A percentile compares a stretch with the other conserved stretches of the same genome.
Conservation (phyloP, 2,113 vertebrate genomes). For the Meles meles region DNA sequence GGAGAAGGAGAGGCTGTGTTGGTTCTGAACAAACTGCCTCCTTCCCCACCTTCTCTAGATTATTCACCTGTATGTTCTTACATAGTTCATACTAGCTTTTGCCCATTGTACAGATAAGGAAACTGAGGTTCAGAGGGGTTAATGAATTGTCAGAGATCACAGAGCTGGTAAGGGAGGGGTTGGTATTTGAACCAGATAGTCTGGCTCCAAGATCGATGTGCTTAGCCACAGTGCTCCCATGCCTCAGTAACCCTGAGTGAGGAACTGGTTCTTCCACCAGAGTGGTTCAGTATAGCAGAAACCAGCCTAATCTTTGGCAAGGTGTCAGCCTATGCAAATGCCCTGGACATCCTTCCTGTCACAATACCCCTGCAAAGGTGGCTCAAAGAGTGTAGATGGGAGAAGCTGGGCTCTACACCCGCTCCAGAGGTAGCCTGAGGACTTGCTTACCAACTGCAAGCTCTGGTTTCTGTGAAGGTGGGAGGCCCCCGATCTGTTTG, state of each 20-base stretch:
- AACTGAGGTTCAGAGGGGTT: neutral
- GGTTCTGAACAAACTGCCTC: neutral
- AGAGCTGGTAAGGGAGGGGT: neutral
- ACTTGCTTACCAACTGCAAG: neutral
- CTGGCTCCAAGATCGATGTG: neutral
- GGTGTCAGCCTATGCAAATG: rapidly evolving
- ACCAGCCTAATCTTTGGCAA: neutral
- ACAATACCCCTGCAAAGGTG: neutral
- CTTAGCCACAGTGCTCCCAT: neutral
- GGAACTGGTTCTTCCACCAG: neutral
- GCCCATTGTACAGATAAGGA: neutral
- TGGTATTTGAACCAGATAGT: neutral
- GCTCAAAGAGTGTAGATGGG: rapidly evolving
- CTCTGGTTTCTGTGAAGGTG: neutral
- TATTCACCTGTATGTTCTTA: neutral
- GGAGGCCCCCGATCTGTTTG: neutral
- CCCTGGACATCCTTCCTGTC: neutral
- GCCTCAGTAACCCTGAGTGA: no score
- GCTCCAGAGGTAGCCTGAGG: neutral
- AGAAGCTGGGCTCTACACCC: neutral
- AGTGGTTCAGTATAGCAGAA: neutral
- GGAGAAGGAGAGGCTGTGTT: neutral
- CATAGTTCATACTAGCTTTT: neutral
- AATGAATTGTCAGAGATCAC: neutral
- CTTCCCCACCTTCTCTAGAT: neutral